Evolutionary conservation across 2,797 vertebrate species (phyloP).

Genomic region (Harpagifer antarcticus): DNA sequence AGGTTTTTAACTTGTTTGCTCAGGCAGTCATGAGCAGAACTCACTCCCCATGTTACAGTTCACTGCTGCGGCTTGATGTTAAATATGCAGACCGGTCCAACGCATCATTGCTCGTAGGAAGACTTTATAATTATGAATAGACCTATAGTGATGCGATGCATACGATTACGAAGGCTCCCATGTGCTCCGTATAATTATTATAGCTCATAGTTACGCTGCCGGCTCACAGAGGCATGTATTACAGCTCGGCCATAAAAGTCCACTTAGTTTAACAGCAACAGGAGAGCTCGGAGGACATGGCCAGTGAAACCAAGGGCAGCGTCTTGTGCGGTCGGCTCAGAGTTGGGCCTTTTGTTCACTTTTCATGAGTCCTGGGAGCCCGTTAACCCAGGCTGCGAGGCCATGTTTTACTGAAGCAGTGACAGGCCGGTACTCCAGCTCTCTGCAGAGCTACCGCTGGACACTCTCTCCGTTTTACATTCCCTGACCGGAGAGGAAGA

Average conservation of each 20-base stretch:
- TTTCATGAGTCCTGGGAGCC: conserved; percentile 84
- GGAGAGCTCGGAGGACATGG: conserved; percentile 80
- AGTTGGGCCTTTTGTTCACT: conserved; percentile 84
- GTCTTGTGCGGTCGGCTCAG: conserved; percentile 85
- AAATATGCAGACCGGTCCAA: conserved; percentile 47
- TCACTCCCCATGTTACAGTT: conserved; percentile 54
- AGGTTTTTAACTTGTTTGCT: conserved; percentile 61
- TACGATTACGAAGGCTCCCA: conserved; percentile 68
- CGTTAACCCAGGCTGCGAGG: conserved; percentile 76
- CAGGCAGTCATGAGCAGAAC: conserved; percentile 50
- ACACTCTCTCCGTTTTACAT: conserved; percentile 63
- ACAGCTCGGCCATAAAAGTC: conserved; percentile 82
- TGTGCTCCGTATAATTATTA: conserved; percentile 71
- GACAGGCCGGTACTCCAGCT: conserved; percentile 62
- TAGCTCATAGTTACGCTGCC: conserved; percentile 65
- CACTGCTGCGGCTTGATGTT: conserved; percentile 32
- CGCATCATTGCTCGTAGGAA: conserved; percentile 46
- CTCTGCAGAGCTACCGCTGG: conserved; percentile 66
- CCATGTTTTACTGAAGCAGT: conserved; percentile 76
- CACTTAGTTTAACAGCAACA: conserved; percentile 85
- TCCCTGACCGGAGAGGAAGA: conserved; percentile 60
- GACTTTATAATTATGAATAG: conserved; percentile 66
- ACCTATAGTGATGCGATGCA: conserved; percentile 50
- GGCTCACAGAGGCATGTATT: conserved; percentile 75
- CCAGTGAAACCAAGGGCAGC: conserved; percentile 80